Conservation (phyloP, 2,888 invertebrate species). For the Autographa gamma region DNA sequence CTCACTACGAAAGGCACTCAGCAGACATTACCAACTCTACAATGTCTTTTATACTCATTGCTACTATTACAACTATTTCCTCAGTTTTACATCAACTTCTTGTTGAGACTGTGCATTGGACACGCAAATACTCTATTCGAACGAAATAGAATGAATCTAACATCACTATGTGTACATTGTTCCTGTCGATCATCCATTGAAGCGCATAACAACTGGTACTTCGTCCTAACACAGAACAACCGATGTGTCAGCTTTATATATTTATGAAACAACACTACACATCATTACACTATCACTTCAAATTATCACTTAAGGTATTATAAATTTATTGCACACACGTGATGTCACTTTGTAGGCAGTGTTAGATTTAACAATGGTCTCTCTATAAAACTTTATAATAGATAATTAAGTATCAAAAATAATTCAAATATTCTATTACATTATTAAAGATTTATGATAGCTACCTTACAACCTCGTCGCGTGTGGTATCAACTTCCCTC, state of each 20-base stretch:
- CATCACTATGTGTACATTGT: conserved; percentile 50
- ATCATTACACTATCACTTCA: conserved; percentile 35
- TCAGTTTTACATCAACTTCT: conserved; percentile 53
- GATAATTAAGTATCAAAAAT: conserved; percentile 82
- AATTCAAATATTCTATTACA: conserved; percentile 73
- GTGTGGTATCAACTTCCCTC: conserved; percentile 57
- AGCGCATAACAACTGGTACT: conserved; percentile 29
- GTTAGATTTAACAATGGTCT: conserved; percentile 69
- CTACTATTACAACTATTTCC: conserved; percentile 34
- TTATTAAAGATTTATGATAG: conserved; percentile 64
- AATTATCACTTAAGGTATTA: conserved; percentile 62
- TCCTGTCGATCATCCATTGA: conserved; percentile 33
- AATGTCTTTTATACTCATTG: conserved; percentile 38
- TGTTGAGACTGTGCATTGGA: conserved; percentile 49
- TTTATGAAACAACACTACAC: conserved; percentile 40
- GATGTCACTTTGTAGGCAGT: conserved; percentile 71
- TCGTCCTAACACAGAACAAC: conserved; percentile 24
- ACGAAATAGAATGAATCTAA: conserved; percentile 43
- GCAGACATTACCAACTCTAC: conserved; percentile 40
- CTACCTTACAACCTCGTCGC: conserved; percentile 73
- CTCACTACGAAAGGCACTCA: conserved; percentile 57
- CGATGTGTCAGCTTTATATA: conserved; percentile 28
- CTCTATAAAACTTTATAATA: conserved; percentile 69
- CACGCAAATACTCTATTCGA: conserved; percentile 41
- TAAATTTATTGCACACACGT: conserved; percentile 70